Evolutionary conservation across 2,113 vertebrate species (phyloP).

Genomic region (Ammodytes marinus): DNA sequence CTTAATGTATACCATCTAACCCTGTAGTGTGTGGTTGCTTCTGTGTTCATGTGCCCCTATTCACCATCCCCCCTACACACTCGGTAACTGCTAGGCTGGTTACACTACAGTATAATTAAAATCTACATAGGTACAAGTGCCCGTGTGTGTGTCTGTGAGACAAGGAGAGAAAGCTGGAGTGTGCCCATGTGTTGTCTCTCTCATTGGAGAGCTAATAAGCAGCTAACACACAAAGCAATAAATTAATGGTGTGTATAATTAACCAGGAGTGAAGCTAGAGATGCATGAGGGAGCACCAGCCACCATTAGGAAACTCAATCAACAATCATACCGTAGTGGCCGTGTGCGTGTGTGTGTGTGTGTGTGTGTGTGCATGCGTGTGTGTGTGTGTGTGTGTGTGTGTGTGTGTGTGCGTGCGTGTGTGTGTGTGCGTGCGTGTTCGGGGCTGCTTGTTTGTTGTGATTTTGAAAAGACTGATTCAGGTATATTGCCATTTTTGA

Average conservation of each 20-base stretch:
- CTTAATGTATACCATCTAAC: too few species aligned
- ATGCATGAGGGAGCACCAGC: constrained; percentile 68
- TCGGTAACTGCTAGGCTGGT: not conserved
- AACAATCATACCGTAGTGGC: not conserved
- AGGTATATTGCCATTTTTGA: not conserved
- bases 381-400: not conserved
- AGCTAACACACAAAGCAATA: constrained; percentile 82
- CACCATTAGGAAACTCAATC: constrained; percentile 12
- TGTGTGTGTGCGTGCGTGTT: not conserved
- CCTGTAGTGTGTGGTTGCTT: not conserved
- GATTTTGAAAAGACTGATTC: not conserved
- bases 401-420: too few species aligned
- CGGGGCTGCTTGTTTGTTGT: not conserved
- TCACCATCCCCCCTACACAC: not conserved
- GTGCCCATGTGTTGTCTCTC: constrained; percentile 19
- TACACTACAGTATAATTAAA: constrained; percentile 18
- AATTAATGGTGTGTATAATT: constrained; percentile 84
- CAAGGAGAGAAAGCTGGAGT: not conserved
- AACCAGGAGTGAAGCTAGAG: constrained; percentile 72
- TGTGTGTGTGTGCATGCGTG: not conserved
- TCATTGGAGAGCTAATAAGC: constrained; percentile 72
- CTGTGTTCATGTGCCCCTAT: not conserved
- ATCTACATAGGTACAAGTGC: not conserved
- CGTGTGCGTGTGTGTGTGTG: constrained; percentile 5
- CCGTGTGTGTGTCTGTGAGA: not conserved